These are phyloP conservation scores for Phrynocephalus guinanensis DNA, from an alignment of 2,797 vertebrate species.

Conservation along the genomic window DNA sequence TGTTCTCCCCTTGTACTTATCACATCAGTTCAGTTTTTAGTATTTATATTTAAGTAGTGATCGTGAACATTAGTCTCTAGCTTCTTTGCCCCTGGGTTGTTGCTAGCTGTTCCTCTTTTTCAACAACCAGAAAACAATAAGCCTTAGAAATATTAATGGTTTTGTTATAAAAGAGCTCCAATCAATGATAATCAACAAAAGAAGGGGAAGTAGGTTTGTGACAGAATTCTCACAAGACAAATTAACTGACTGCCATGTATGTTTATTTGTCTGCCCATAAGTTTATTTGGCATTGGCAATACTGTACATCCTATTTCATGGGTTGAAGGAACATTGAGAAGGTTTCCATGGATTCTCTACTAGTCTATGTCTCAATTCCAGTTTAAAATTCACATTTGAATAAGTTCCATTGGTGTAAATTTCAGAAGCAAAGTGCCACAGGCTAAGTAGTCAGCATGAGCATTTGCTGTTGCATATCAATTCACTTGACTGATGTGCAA, in stretches of 20 bases:
- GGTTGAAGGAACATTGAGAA: neutral
- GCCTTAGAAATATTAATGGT: slow-evolving; percentile 1
- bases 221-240: neutral
- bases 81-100: neutral
- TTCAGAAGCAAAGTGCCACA: too few relatives aligned
- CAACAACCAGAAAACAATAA: neutral
- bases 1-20: neutral
- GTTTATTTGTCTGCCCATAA: neutral
- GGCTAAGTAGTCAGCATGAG: too few relatives aligned
- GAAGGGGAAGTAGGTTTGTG: neutral
- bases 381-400: too few relatives aligned
- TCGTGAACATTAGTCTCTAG: neutral
- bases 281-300: neutral
- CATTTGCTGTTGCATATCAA: too few relatives aligned
- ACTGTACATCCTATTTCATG: neutral
- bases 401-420: too few relatives aligned
- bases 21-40: neutral
- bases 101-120: neutral
- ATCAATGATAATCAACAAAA: neutral
- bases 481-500: too few relatives aligned
- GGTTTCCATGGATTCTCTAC: too few relatives aligned
- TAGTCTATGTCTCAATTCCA: too few relatives aligned
- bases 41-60: neutral
- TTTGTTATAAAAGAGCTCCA: neutral
- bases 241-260: neutral